Evolutionary conservation across 2,113 vertebrate species (phyloP), one percentile per base, ranked within the genome.

Genomic region (Hemiprocne comata): DNA sequence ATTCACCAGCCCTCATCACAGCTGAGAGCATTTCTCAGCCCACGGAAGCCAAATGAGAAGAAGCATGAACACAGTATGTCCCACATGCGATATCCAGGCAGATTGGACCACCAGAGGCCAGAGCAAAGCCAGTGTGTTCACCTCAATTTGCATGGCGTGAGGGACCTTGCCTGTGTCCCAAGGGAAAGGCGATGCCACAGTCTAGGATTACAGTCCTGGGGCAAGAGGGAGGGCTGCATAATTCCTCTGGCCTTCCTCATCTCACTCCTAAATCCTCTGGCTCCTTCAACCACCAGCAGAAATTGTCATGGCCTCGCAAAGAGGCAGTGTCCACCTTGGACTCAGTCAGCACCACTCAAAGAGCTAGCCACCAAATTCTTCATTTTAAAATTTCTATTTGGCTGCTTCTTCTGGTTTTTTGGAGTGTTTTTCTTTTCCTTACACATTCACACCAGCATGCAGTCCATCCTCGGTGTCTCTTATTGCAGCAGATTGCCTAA

Each of bases 41-140:
- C 26, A 16, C 14, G 17, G 44, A 71, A 84, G 65, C 10, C 42
- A 44, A 50, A 66, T 25, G n/a, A 85, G 69, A 69, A 65, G 15
- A 86, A 1, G 10, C 17, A 25, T 0, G 13, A 38, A 26, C 0
- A 1, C 28, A 26, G 25, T 2, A 1, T 4, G 0, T 54, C 77
- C 31, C 10, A 3, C 16, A 18, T 31, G 31, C 36, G 66, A 11
- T 50, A n/a, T 46, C 42, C 29, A 17, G 60, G 69, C 87, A 91
- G 40, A 20, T 5, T 0, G 1, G 7, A 21, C 40, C 18, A 18
- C 46, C 0, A 0, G 18, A 2, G 1, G 29, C 34, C 40, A 51
- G 33, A 34, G 18, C 46, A 46, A 76, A 83, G 33, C n/a, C 17
- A 23, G 31, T 0, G 2, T 13, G 31, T 36, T 85, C 77, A 54